phyloP scores from a whole-genome alignment of 2,797 vertebrate species.

The Poeciliopsis turneri region DNA sequence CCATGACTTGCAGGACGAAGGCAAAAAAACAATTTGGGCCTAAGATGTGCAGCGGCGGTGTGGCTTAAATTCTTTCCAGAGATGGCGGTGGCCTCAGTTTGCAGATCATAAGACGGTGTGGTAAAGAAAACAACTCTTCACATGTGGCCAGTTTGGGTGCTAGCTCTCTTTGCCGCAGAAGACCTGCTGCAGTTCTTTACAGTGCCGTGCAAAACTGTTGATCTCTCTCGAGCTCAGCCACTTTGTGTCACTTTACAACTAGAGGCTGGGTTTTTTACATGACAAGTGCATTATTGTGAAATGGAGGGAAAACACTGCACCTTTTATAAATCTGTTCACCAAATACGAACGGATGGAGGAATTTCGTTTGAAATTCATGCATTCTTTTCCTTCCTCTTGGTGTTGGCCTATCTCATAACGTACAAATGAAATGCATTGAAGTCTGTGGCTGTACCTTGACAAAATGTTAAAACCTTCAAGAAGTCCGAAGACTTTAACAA shows the following conservation, averaged over 20 bases:
- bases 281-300: not conserved
- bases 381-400: not conserved
- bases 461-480: not conserved
- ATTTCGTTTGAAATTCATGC: not conserved
- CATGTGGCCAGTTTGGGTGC: constrained; percentile 9
- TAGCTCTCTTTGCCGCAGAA: not conserved
- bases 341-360: not conserved
- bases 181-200: not conserved
- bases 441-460: not conserved
- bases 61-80: constrained; percentile 48
- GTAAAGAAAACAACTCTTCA: constrained; percentile 2
- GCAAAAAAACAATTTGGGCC: constrained; percentile 44
- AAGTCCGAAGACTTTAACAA: not conserved
- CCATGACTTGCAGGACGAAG: constrained; percentile 60
- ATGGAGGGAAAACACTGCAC: not conserved
- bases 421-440: not conserved
- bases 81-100: constrained; percentile 59
- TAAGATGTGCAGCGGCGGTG: constrained; percentile 61
- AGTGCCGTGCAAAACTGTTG: not conserved
- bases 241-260: not conserved
- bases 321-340: not conserved
- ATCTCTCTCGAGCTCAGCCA: not conserved
- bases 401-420: not conserved
- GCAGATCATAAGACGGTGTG: constrained; percentile 44
- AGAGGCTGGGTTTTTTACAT: not conserved